A percentile compares a stretch with the other conserved stretches of the same genome.
Conservation (phyloP, 2,113 vertebrate genomes). For the Stictonetta naevosa region DNA sequence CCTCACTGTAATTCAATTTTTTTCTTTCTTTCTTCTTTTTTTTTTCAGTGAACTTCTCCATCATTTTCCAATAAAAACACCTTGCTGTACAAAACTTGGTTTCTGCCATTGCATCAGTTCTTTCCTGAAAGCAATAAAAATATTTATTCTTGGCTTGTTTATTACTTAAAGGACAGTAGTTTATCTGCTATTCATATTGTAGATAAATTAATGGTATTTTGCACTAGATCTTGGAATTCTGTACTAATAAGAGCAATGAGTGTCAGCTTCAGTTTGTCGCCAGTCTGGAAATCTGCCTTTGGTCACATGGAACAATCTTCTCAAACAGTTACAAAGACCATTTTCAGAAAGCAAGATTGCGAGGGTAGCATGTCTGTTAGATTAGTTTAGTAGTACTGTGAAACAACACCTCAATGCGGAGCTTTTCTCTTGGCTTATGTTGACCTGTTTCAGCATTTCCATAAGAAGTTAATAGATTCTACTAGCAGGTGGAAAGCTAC, state of each 20-base stretch:
- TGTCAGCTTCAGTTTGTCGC: background rate
- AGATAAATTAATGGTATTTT: background rate
- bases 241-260: background rate
- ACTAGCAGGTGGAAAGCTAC: background rate
- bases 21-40: too few relatives aligned
- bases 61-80: background rate
- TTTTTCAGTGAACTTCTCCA: background rate
- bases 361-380: background rate
- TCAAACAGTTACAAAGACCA: background rate
- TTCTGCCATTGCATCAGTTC: background rate
- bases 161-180: background rate
- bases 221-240: background rate
- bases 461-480: background rate
- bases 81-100: background rate
- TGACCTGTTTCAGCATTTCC: background rate
- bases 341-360: background rate
- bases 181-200: background rate
- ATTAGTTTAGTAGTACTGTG: accelerated
- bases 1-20: background rate
- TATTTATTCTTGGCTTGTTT: background rate
- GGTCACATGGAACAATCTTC: background rate
- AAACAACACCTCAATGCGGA: background rate
- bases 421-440: background rate
- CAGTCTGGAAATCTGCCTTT: background rate
- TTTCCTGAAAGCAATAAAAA: background rate